A percentile compares a stretch with the other conserved stretches of the same genome.
These are phyloP conservation scores for Bilobella aurantiaca DNA, from an alignment of 1,140 invertebrate genomes.

Conservation along the genomic window DNA sequence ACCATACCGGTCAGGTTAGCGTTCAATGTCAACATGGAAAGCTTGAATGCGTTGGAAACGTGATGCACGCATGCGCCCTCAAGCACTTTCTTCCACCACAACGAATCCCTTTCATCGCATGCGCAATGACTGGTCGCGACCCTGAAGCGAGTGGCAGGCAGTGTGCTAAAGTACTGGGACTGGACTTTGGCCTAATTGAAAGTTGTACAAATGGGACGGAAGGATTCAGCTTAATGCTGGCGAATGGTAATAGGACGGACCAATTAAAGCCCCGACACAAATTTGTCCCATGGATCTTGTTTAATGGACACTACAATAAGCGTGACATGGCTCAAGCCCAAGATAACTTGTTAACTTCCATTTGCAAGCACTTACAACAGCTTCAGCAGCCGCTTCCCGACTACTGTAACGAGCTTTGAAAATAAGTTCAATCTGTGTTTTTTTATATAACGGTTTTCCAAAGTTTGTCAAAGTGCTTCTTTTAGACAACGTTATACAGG, in stretches of 20 bases:
- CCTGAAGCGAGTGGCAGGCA: neutral
- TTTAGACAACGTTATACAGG: too few species aligned
- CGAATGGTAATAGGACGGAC: slow-evolving; percentile 15
- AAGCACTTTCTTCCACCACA: slow-evolving; percentile 1
- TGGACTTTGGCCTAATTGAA: slow-evolving; percentile 15
- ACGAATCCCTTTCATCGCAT: slow-evolving; percentile 16
- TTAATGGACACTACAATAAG: slow-evolving; percentile 19
- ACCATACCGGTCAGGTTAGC: neutral
- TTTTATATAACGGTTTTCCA: too few species aligned
- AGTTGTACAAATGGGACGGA: slow-evolving; percentile 11
- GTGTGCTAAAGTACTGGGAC: slow-evolving; percentile 14
- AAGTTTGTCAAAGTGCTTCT: too few species aligned
- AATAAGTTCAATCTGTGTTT: too few species aligned
- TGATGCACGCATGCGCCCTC: slow-evolving; percentile 22
- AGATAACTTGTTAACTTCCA: slow-evolving; percentile 13
- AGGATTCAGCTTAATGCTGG: slow-evolving; percentile 12
- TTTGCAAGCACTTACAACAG: slow-evolving; percentile 19
- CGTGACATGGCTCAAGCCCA: slow-evolving; percentile 16
- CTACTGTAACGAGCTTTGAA: slow-evolving; percentile 18
- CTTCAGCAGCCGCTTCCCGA: slow-evolving; percentile 1
- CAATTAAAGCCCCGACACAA: slow-evolving; percentile 14
- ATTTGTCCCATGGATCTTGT: slow-evolving; percentile 25
- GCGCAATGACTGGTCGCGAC: slow-evolving; percentile 8
- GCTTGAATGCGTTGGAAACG: slow-evolving; percentile 24
- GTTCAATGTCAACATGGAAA: slow-evolving; percentile 28